Evolutionary conservation across 2,797 vertebrate genomes (phyloP).

Genomic region (Paguma larvata): DNA sequence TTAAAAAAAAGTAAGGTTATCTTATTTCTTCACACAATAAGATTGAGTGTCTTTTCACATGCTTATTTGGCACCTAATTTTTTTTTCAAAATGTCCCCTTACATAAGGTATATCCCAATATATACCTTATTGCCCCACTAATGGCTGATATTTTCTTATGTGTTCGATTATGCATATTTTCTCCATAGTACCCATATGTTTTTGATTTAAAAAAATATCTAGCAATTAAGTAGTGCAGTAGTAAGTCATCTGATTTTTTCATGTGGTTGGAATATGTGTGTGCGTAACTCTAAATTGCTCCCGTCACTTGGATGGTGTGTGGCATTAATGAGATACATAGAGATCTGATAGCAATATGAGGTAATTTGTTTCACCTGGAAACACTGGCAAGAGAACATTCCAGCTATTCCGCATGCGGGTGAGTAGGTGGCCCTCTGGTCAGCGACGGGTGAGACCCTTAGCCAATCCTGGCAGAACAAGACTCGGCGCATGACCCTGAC

Average conservation of each 20-base stretch:
- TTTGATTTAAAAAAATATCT: not conserved
- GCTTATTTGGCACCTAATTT: not conserved
- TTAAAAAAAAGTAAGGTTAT: not conserved
- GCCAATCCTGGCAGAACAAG: not conserved
- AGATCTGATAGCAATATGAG: not conserved
- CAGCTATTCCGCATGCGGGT: not conserved
- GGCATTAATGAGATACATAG: not conserved
- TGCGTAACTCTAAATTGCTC: not conserved
- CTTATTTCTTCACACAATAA: not conserved
- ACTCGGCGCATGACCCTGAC: not conserved
- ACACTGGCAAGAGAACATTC: not conserved
- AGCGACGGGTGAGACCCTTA: not conserved
- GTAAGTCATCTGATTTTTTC: not conserved
- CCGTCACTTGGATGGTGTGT: not conserved
- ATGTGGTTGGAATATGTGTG: not conserved
- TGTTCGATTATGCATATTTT: not conserved
- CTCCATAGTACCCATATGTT: not conserved
- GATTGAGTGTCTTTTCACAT: not conserved
- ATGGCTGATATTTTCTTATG: not conserved
- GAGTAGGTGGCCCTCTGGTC: not conserved
- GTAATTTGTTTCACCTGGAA: not conserved
- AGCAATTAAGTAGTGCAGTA: not conserved
- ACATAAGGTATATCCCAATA: no score
- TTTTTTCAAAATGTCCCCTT: not conserved
- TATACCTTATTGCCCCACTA: not conserved